A percentile compares a stretch with the other conserved stretches of the same genome.
phyloP scores from a whole-genome alignment of 2,888 invertebrate species.

The Sepiola atlantica region DNA sequence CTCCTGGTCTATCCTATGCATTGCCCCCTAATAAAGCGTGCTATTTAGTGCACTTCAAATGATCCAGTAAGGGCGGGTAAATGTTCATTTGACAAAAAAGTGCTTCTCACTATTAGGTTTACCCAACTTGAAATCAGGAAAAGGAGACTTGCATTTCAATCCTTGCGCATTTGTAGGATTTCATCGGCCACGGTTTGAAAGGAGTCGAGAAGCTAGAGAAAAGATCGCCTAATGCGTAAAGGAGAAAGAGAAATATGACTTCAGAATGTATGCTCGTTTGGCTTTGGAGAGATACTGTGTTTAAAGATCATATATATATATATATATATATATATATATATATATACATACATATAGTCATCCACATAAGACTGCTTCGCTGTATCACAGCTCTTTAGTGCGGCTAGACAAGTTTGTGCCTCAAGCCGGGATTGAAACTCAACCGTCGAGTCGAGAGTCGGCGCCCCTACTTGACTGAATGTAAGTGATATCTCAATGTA shows the following conservation, averaged over 20 bases:
- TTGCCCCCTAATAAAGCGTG: background rate
- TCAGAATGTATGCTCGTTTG: background rate
- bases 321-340: background rate
- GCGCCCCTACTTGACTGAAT: too few relatives aligned
- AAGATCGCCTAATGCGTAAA: background rate
- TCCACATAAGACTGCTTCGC: too few relatives aligned
- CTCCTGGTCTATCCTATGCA: background rate
- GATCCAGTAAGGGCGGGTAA: background rate
- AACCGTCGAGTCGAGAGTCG: too few relatives aligned
- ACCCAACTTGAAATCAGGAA: background rate
- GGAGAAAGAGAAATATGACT: background rate
- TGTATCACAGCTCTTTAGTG: too few relatives aligned
- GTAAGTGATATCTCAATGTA: too few relatives aligned
- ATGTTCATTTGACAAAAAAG: background rate
- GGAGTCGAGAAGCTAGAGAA: background rate
- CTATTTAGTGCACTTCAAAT: conserved; percentile 32
- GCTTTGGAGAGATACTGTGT: background rate
- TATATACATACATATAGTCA: background rate
- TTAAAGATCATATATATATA: background rate
- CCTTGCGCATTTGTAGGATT: background rate
- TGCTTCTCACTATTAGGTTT: background rate
- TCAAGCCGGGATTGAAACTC: too few relatives aligned
- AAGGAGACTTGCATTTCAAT: background rate
- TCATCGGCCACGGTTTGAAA: background rate
- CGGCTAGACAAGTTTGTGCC: too few relatives aligned